phyloP scores from a whole-genome alignment of 2,888 invertebrate species.

The Lasioglossum marginatum region DNA sequence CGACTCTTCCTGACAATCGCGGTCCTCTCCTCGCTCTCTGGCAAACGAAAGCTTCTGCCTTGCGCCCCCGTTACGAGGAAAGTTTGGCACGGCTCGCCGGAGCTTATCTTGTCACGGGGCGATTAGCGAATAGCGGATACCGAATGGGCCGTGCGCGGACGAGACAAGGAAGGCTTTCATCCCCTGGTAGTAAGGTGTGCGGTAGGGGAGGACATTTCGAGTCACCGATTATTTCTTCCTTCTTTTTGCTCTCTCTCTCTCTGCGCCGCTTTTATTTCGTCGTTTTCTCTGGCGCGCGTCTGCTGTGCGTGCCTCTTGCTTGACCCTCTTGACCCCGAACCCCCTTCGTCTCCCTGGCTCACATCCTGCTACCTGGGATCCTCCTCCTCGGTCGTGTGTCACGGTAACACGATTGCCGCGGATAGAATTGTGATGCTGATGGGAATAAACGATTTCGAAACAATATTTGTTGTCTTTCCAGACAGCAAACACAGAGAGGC shows the following conservation, averaged over 20 bases:
- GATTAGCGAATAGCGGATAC: constrained; percentile 58
- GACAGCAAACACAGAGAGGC: constrained; percentile 62
- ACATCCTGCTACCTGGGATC: background rate
- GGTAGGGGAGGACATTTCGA: constrained; percentile 29
- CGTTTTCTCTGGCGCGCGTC: background rate
- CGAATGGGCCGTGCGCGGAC: constrained; percentile 25
- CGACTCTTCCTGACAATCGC: constrained; percentile 73
- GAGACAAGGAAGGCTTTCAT: constrained; percentile 31
- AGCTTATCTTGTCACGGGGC: constrained; percentile 70
- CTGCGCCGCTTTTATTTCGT: background rate
- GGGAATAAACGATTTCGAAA: constrained; percentile 69
- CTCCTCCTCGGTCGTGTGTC: background rate
- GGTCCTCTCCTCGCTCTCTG: constrained; percentile 65
- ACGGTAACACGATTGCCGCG: constrained; percentile 46
- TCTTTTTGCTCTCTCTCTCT: background rate
- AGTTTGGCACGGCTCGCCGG: constrained; percentile 67
- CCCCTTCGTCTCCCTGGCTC: background rate
- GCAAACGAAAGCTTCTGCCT: constrained; percentile 65
- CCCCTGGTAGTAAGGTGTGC: background rate
- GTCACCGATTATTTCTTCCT: constrained; percentile 40
- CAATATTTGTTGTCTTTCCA: constrained; percentile 72
- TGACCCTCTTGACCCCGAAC: background rate
- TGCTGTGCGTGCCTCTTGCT: background rate
- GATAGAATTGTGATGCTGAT: constrained; percentile 60
- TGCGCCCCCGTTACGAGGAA: constrained; percentile 65